phyloP scores from a whole-genome alignment of 2,797 vertebrate species.

The Coregonus suidteri region DNA sequence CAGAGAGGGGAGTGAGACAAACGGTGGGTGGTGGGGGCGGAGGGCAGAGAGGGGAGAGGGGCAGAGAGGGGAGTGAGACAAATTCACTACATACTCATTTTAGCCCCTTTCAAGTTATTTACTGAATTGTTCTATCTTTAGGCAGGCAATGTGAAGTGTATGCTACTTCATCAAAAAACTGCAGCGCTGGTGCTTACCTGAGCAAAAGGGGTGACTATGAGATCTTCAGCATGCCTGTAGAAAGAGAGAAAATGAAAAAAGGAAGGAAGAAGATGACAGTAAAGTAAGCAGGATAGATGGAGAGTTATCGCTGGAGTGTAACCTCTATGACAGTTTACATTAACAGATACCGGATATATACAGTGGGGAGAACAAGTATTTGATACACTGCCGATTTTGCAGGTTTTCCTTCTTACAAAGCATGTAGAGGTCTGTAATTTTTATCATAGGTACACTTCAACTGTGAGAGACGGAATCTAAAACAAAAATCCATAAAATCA shows the following conservation, averaged over 20 bases:
- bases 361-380: no score
- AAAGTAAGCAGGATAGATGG: background rate
- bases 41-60: constrained; percentile 31
- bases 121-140: constrained; percentile 39
- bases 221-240: constrained; percentile 88
- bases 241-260: constrained; percentile 4
- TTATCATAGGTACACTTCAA: no score
- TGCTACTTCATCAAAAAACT: background rate
- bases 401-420: no score
- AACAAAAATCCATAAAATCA: no score
- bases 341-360: background rate
- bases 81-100: constrained; percentile 50
- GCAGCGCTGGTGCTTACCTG: constrained; percentile 77
- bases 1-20: constrained; percentile 24
- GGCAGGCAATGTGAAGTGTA: constrained; percentile 1
- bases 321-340: constrained; percentile 47
- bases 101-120: constrained; percentile 35
- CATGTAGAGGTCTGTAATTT: no score
- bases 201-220: constrained; percentile 95
- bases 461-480: no score
- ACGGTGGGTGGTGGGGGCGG: constrained; percentile 30
- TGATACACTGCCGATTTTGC: no score
- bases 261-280: constrained; percentile 3
- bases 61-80: constrained; percentile 17
- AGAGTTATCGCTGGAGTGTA: constrained; percentile 14